These are phyloP conservation scores for Callorhinus ursinus DNA, from an alignment of 2,113 vertebrate genomes.

Conservation along the genomic window DNA sequence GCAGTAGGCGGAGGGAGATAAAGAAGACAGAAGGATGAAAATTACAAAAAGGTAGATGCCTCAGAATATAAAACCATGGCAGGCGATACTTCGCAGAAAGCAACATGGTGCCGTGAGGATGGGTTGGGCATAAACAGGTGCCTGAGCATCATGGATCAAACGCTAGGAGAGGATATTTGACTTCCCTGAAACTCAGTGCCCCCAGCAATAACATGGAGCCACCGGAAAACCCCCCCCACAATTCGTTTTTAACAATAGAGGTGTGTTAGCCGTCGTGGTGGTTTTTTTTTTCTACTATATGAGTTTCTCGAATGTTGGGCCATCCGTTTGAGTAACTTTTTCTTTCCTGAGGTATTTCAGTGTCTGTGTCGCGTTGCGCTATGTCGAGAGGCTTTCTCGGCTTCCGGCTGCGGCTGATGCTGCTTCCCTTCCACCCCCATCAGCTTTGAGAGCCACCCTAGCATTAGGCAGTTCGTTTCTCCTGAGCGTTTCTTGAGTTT, in stretches of 20 bases:
- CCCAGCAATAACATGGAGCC: neutral
- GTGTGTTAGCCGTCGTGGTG: fast-evolving
- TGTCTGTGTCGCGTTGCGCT: fast-evolving
- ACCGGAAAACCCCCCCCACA: neutral
- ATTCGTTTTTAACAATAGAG: fast-evolving
- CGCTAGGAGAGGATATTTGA: neutral
- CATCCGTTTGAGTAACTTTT: fast-evolving
- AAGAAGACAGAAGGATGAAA: neutral
- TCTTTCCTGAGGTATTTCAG: fast-evolving
- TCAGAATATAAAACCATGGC: fast-evolving
- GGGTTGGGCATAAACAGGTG: neutral
- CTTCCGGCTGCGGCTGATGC: neutral
- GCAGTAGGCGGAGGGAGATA: neutral
- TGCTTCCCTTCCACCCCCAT: fast-evolving
- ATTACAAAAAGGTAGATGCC: neutral
- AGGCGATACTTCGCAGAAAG: neutral
- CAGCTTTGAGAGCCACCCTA: fast-evolving
- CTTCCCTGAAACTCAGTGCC: neutral
- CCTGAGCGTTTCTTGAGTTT: fast-evolving
- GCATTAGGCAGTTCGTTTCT: fast-evolving
- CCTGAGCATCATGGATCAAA: neutral
- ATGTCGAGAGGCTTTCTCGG: fast-evolving
- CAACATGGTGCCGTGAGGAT: neutral
- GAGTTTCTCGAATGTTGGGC: fast-evolving
- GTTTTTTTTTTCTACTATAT: fast-evolving